Base-by-base conservation (phyloP, 2,888 invertebrate species). In the Lepidocyrtoides sp. region DNA sequence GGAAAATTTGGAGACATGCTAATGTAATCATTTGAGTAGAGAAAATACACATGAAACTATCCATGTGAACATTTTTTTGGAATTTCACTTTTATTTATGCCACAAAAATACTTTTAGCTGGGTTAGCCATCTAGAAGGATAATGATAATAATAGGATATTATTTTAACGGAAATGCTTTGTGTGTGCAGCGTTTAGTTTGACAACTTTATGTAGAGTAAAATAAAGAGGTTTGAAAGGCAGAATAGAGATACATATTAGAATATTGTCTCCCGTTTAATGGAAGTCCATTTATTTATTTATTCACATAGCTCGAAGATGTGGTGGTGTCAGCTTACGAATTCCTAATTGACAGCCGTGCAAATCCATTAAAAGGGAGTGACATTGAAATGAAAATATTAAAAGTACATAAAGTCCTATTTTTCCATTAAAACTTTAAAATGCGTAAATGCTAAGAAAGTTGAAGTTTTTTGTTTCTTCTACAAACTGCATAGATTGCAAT, bases 231-330 rank as follows among this genome's bases (percentile, higher is more conserved):
- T 69, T 36, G 8, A 36, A 23, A 36, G 8, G n/a, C 20, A 29
- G 48, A 77, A 77, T 26, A 51, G 2, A 51, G 32, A 77, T 29
- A 77, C n/a, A n/a, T n/a, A n/a, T 51, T 77, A 26, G 0, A 48
- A 77, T 26, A 51, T 51, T 48, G 10, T 32, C 48, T 48, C 26
- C 26, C 20, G 48, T 77, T 77, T 77, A 14, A n/a, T n/a, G n/a
- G 48, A 77, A 77, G 51, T 77, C 77, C 51, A 77, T 77, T 77
- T 77, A 51, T 26, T 77, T 51, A 8, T 77, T 77, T 77, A 77
- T 77, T 77, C 7, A 51, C 51, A 23, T 12, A 51, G 32, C 26
- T 12, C 17, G 29, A 75, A 75, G 17, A 75, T 41, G 48, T 20
- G 2, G 26, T 44, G 41, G n/a, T 48, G 2, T n/a, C 26, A n/a